phyloP scores from a whole-genome alignment of 2,888 invertebrate species.

The Camptogramma bilineatum region DNA sequence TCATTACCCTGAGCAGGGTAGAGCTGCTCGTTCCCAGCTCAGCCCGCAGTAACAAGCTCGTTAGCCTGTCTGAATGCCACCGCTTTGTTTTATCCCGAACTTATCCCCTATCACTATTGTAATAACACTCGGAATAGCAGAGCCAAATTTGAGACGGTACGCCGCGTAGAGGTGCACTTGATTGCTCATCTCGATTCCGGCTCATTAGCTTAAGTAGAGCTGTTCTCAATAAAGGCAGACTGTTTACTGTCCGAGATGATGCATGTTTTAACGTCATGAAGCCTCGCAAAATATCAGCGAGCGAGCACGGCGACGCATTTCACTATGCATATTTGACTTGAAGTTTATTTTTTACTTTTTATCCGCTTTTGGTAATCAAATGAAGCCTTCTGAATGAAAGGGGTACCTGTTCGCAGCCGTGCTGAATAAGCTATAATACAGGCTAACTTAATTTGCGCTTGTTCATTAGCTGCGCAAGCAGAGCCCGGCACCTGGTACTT shows the following conservation, averaged over 20 bases:
- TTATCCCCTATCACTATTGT: conserved; percentile 50
- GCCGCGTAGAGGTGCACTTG: conserved; percentile 44
- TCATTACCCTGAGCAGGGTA: conserved; percentile 52
- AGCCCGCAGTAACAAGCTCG: conserved; percentile 56
- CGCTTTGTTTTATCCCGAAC: conserved; percentile 42
- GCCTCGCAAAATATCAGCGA: conserved; percentile 13
- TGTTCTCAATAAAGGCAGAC: conserved; percentile 34
- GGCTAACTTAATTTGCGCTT: conserved; percentile 34
- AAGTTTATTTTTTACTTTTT: conserved; percentile 19
- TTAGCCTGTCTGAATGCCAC: conserved; percentile 52
- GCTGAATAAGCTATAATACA: conserved; percentile 5
- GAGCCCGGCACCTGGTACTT: conserved; percentile 40
- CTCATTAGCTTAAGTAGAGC: conserved; percentile 47
- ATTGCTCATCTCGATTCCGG: conserved; percentile 51
- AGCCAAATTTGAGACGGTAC: conserved; percentile 34
- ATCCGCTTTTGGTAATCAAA: conserved; percentile 3
- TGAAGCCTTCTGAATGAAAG: background rate
- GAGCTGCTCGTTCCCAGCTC: conserved; percentile 45
- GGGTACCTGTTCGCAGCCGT: background rate
- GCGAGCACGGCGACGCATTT: conserved; percentile 15
- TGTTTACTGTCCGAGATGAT: conserved; percentile 30
- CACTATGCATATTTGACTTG: conserved; percentile 20
- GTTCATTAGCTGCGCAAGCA: conserved; percentile 47
- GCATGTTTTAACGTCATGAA: conserved; percentile 17
- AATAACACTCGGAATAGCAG: conserved; percentile 47